Evolutionary conservation across 2,113 vertebrate genomes (phyloP).

Genomic region (Epinephelus lanceolatus): DNA sequence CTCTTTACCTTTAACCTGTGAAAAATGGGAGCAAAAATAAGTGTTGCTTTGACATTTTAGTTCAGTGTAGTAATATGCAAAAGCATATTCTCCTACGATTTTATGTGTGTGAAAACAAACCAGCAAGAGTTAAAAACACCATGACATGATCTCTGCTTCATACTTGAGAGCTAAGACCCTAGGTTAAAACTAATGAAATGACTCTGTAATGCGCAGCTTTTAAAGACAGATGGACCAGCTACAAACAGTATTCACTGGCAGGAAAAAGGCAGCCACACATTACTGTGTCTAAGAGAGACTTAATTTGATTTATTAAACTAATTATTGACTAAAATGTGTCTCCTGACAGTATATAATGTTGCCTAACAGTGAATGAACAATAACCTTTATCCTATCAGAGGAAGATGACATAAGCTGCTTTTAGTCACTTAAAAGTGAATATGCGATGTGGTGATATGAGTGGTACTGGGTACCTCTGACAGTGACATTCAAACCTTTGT

Average conservation of each 20-base stretch:
- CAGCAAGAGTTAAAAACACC: no score
- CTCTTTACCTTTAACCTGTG: no score
- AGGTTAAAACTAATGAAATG: not conserved
- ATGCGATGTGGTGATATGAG: not conserved
- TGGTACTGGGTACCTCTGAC: not conserved
- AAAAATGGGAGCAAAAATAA: no score
- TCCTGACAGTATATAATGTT: not conserved
- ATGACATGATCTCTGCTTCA: no score
- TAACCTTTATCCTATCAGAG: not conserved
- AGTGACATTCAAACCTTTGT: conserved; percentile 18
- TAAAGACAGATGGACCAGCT: not conserved
- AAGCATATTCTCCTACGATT: no score
- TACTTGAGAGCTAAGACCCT: no score
- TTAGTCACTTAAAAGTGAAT: not conserved
- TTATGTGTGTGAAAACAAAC: no score
- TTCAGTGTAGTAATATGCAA: no score
- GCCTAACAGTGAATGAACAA: not conserved
- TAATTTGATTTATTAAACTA: not conserved
- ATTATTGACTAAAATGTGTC: not conserved
- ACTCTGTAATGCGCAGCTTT: not conserved
- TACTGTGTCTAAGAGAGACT: not conserved
- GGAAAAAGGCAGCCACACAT: no score
- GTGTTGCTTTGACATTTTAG: no score
- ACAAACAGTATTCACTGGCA: not conserved
- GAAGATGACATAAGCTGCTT: not conserved